phyloP scores from a whole-genome alignment of 2,888 invertebrate genomes.

The Julus scanicus region DNA sequence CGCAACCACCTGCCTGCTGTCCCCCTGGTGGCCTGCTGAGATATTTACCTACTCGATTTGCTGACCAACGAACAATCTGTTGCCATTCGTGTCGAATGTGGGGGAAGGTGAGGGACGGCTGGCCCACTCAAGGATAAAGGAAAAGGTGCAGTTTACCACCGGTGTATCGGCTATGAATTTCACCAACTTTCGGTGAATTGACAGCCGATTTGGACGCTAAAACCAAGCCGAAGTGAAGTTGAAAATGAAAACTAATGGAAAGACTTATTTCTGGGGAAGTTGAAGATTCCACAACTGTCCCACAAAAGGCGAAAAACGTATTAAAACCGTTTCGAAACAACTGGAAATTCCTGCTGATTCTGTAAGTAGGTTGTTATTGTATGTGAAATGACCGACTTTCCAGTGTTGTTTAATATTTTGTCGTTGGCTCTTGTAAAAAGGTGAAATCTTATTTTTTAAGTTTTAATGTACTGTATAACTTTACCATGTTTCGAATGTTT shows the following conservation, averaged over 20 bases:
- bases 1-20: slow-evolving; percentile 35
- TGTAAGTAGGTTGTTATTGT: slow-evolving; percentile 6
- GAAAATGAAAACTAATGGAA: not conserved
- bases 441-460: too few species aligned
- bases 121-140: not conserved
- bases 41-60: not conserved
- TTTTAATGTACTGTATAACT: too few species aligned
- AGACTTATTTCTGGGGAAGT: not conserved
- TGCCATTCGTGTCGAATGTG: slow-evolving; percentile 11
- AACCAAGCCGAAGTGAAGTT: not conserved
- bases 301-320: not conserved
- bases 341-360: not conserved
- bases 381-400: slow-evolving; percentile 10
- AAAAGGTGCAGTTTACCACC: not conserved
- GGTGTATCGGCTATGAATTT: not conserved
- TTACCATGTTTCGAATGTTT: too few species aligned
- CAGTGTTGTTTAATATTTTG: not conserved
- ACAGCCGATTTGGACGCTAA: not conserved
- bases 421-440: not conserved
- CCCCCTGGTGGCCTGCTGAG: not conserved
- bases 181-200: not conserved
- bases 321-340: not conserved
- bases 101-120: not conserved
- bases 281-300: not conserved
- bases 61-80: slow-evolving; percentile 2